phyloP scores from a whole-genome alignment of 2,888 invertebrate species.

The Criorhina ranunculi region DNA sequence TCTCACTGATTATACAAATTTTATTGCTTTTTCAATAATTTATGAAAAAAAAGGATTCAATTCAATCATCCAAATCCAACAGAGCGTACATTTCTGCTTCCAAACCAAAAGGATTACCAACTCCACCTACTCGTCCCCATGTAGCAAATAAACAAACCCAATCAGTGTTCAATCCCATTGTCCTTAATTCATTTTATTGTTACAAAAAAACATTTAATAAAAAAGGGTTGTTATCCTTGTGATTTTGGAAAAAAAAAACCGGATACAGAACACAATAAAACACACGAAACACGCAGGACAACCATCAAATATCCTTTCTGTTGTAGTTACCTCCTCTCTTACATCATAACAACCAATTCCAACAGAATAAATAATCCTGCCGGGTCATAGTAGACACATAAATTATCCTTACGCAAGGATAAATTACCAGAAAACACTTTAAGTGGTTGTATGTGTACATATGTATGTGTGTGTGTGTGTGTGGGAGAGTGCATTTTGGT shows the following conservation, averaged over 20 bases:
- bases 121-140: neutral
- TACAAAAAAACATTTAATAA: constrained; percentile 24
- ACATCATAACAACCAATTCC: constrained; percentile 72
- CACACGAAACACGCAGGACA: constrained; percentile 39
- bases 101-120: constrained; percentile 22
- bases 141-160: constrained; percentile 41
- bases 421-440: constrained; percentile 73
- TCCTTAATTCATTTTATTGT: constrained; percentile 55
- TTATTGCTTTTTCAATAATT: no score
- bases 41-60: neutral
- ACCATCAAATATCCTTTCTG: constrained; percentile 59
- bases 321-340: constrained; percentile 64
- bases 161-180: constrained; percentile 53
- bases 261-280: constrained; percentile 24
- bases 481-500: constrained; percentile 53
- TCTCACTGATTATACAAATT: no score
- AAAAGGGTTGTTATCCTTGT: constrained; percentile 48
- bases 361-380: constrained; percentile 64
- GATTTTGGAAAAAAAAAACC: constrained; percentile 6
- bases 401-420: constrained; percentile 68
- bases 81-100: neutral
- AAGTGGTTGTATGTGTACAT: constrained; percentile 29
- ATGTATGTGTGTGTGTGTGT: neutral
- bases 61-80: neutral
- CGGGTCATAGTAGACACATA: constrained; percentile 73